Percentiles rank a stretch among this genome's conserved stretches.
phyloP scores from a whole-genome alignment of 2,888 invertebrate genomes.

The Julus scanicus region DNA sequence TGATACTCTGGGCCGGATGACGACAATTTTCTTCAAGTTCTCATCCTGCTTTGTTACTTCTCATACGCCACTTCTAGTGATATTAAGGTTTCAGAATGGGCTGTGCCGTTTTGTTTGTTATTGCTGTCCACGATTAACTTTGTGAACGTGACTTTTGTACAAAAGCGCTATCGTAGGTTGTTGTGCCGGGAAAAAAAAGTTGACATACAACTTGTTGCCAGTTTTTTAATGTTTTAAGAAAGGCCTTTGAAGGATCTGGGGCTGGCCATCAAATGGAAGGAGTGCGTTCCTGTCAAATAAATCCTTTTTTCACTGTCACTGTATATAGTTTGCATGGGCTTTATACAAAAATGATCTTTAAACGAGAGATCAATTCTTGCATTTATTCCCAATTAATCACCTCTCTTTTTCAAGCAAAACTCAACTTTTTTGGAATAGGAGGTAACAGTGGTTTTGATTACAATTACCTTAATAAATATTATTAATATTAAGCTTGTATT shows the following conservation, averaged over 20 bases:
- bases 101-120: slow-evolving; percentile 43
- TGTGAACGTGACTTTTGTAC: not conserved
- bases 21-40: slow-evolving; percentile 29
- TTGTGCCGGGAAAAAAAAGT: not conserved
- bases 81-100: slow-evolving; percentile 36
- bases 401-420: not conserved
- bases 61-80: slow-evolving; percentile 43
- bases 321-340: not conserved
- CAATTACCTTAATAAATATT: not conserved
- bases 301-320: slow-evolving; percentile 41
- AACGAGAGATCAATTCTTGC: not conserved
- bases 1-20: not conserved
- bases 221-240: slow-evolving; percentile 43
- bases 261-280: slow-evolving; percentile 34
- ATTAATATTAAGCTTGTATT: too few species aligned
- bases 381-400: not conserved
- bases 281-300: slow-evolving; percentile 47
- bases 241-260: slow-evolving; percentile 6
- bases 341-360: not conserved
- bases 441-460: not conserved
- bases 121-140: not conserved
- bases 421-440: not conserved
- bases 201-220: slow-evolving; percentile 18
- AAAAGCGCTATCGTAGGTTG: not conserved
- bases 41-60: slow-evolving; percentile 35